Percentiles rank a stretch among this genome's conserved stretches.
phyloP scores from a whole-genome alignment of 30 jellyfish, hydroid and myxozoan genomes.

The Mastigias papua region DNA sequence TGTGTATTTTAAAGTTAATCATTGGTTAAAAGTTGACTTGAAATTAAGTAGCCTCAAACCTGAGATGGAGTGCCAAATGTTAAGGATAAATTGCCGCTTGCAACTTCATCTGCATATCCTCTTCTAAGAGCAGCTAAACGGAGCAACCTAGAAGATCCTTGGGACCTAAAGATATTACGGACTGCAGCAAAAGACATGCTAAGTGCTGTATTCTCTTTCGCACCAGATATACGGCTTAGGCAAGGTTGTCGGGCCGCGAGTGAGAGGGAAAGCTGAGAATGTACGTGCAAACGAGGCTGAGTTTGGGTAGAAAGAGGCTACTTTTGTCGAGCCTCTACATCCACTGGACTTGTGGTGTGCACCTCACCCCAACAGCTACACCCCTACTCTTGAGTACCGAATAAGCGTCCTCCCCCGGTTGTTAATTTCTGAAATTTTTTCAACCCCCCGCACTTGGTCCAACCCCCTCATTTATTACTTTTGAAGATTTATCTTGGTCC shows the following conservation, averaged over 20 bases:
- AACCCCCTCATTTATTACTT: no score
- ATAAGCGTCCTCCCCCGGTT: no score
- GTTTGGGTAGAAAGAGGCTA: not conserved
- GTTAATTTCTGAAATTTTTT: no score
- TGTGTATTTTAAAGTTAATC: no score
- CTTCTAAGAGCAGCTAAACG: slow-evolving; percentile 40
- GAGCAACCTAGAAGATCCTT: slow-evolving; percentile 7
- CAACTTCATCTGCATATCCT: slow-evolving; percentile 84
- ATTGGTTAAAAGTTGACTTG: no score
- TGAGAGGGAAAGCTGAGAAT: not conserved
- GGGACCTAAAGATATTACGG: slow-evolving; percentile 42
- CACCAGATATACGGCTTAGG: not conserved
- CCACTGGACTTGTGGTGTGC: no score
- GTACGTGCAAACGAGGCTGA: slow-evolving; percentile 1
- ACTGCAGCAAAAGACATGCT: slow-evolving; percentile 62
- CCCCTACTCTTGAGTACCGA: no score
- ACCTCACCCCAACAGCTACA: no score
- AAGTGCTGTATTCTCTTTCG: not conserved
- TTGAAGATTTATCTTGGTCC: no score
- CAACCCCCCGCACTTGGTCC: no score
- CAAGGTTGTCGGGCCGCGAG: not conserved
- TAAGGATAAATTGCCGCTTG: slow-evolving; percentile 67
- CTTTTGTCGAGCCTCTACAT: no score
- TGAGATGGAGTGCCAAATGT: slow-evolving; percentile 87
- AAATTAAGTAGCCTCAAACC: no score